Percentiles rank a stretch among this genome's conserved stretches.
Conservation (phyloP, 2,113 vertebrate species). For the Neodon shergylaensis region DNA sequence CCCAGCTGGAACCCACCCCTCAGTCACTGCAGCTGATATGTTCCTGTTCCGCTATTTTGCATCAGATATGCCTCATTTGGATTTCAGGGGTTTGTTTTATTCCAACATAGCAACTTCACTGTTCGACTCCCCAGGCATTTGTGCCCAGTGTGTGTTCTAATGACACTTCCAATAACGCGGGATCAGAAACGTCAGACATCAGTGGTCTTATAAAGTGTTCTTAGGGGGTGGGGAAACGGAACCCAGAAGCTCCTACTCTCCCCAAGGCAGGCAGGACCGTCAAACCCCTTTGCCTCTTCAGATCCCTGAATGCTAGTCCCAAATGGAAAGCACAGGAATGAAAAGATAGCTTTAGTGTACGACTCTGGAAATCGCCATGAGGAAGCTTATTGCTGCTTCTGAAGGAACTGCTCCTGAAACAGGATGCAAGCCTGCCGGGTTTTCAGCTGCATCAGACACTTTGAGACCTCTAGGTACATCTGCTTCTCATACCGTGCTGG, state of each 20-base stretch:
- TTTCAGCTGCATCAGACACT: background rate
- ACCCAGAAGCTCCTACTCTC: slow-evolving; percentile 36
- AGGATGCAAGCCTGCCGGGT: background rate
- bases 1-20: rapidly evolving
- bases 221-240: background rate
- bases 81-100: slow-evolving; percentile 45
- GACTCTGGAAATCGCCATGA: slow-evolving; percentile 24
- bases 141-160: slow-evolving; percentile 20
- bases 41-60: background rate
- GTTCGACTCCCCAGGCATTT: slow-evolving; percentile 41
- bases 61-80: slow-evolving; percentile 5
- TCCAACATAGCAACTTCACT: slow-evolving; percentile 10
- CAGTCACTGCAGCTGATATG: background rate
- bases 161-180: slow-evolving; percentile 31
- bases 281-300: background rate
- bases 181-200: slow-evolving; percentile 4
- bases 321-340: slow-evolving; percentile 9
- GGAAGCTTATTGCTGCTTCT: background rate
- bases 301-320: background rate
- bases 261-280: background rate
- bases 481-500: background rate
- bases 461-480: background rate
- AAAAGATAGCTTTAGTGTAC: background rate
- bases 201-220: background rate
- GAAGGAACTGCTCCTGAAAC: background rate